Evolutionary conservation across 2,113 vertebrate genomes (phyloP).

Genomic region (Cheirogaleus medius): DNA sequence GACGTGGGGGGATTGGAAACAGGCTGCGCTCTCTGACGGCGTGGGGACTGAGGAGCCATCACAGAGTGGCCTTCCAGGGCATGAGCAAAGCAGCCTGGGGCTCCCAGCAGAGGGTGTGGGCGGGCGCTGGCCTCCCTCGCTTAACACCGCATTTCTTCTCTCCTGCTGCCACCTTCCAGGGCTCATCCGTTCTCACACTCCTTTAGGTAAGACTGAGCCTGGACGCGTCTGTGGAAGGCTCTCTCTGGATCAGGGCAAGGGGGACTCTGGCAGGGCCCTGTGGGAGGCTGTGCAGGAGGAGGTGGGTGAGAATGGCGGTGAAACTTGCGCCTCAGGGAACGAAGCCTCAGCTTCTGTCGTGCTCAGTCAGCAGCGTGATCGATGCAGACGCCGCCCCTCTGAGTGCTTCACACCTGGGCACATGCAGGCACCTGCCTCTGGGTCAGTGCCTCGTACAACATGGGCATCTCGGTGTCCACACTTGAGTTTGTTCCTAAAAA

Average conservation of each 20-base stretch:
- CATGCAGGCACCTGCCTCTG: neutral
- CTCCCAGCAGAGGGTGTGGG: neutral
- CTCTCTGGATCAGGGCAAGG: neutral
- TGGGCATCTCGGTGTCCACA: neutral
- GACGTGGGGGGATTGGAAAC: neutral
- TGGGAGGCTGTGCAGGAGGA: neutral
- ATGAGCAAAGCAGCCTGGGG: too few species aligned
- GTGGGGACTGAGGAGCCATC: neutral
- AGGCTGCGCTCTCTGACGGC: neutral
- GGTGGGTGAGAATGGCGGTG: neutral
- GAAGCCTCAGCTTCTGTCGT: neutral
- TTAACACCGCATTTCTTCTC: conserved; percentile 75
- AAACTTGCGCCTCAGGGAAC: neutral
- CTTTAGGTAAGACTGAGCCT: conserved; percentile 93
- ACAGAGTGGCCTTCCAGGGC: neutral
- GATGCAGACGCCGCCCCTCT: neutral
- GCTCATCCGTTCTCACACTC: conserved; percentile 96
- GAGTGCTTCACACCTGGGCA: neutral
- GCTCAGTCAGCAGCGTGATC: neutral
- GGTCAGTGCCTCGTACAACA: neutral
- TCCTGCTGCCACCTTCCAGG: conserved; percentile 88
- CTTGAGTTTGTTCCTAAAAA: neutral
- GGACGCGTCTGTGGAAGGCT: neutral
- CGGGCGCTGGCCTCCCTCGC: neutral
- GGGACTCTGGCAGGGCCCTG: neutral